Evolutionary conservation across 2,888 invertebrate species (phyloP), one percentile per base, ranked within the genome.

Genomic region (Patella depressa): DNA sequence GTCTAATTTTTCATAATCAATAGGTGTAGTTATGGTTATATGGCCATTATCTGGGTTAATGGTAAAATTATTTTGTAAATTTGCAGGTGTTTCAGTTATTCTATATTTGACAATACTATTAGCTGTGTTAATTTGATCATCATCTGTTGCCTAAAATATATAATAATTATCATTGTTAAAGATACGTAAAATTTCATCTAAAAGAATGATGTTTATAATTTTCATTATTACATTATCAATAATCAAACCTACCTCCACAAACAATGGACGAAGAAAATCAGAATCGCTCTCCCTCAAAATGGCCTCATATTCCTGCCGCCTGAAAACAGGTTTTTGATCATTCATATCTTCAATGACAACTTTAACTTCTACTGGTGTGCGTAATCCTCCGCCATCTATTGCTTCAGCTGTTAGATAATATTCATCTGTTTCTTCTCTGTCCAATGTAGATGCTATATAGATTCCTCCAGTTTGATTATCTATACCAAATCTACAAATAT

Each of bases 401-500:
- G 96, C 97, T 81, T 95, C 95, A 75, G 96, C 93, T 0, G 95
- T 96, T 78, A 97, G 91, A 78, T 95, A 95, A 83, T 95, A 97
- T 78, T 95, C 95, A 84, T 95, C 95, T 84, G 96, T 95, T 15
- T 93, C 94, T 89, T 97, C 97, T 87, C 95, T 95, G 89, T 97
- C 96, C 72, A 97, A 91, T 15, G 75, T 79, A 24, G 85, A 87
- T 14, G 78, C 93, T 0, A 96, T 94, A 79, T 93, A 94, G 12
- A 96, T 90, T 9, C 94, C 94, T 0, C 96, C 96, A 14, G 93
- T 93, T 69, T 90, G 92, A 1, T 93, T 92, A 86, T 96, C 94
- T 0, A 96, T 95, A 57, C 92, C 93, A 88, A 96, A 96, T 86
- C 91, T 91, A 83, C 24, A 84, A 82, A 73, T 24, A 57, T 14